Percentiles rank a stretch among this genome's conserved stretches.
Evolutionary conservation across 2,888 invertebrate species (phyloP).

Genomic region (Sthenelais limicola): DNA sequence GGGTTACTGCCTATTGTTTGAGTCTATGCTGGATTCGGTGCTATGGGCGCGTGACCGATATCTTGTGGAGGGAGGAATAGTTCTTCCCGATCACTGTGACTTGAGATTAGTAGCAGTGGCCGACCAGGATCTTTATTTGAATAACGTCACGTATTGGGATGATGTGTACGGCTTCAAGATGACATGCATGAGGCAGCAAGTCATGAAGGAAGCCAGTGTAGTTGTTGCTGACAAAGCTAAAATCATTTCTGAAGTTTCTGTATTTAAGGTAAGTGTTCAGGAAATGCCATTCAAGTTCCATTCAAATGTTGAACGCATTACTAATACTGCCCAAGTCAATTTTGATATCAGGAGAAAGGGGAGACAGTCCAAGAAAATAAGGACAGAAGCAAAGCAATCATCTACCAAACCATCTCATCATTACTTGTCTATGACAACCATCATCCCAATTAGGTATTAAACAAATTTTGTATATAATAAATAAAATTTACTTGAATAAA

Average conservation of each 20-base stretch:
- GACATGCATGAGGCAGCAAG: constrained; percentile 90
- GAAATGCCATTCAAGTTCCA: neutral
- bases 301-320: too few relatives aligned
- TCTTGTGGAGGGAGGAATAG: constrained; percentile 81
- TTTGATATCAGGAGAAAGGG: neutral
- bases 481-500: too few relatives aligned
- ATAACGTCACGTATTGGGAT: constrained; percentile 85
- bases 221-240: constrained; percentile 79
- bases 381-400: neutral
- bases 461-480: too few relatives aligned
- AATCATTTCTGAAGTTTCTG: constrained; percentile 79
- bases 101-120: constrained; percentile 47
- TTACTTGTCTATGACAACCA: too few relatives aligned
- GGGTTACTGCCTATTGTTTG: constrained; percentile 97
- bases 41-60: constrained; percentile 83
- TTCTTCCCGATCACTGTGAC: constrained; percentile 52
- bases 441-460: too few relatives aligned
- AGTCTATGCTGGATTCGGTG: constrained; percentile 96
- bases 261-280: constrained; percentile 71
- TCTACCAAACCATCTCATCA: too few relatives aligned
- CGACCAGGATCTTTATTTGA: constrained; percentile 74
- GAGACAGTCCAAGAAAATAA: neutral
- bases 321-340: too few relatives aligned
- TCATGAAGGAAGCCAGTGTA: constrained; percentile 84
- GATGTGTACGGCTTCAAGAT: constrained; percentile 95